Conservation (phyloP, 1,140 invertebrate species). For the Drosophila athabasca region DNA sequence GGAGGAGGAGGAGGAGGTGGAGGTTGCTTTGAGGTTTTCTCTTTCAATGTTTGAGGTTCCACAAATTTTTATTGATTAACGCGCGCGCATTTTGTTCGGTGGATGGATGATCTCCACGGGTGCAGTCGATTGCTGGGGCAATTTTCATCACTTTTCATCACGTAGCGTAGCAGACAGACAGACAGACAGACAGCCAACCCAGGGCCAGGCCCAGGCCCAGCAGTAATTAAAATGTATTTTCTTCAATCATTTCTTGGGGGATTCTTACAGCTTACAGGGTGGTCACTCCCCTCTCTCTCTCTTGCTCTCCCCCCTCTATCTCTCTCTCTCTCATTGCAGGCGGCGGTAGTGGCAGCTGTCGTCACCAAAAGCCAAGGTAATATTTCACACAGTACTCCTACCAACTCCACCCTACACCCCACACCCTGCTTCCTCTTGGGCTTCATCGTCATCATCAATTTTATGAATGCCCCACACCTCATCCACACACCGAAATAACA, state of each 20-base stretch:
- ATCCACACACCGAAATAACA: conserved; percentile 5
- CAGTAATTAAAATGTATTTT: conserved; percentile 79
- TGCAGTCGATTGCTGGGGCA: conserved; percentile 29
- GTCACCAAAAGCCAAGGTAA: conserved; percentile 50
- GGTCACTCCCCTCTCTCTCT: conserved; percentile 30
- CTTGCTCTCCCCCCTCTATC: neutral
- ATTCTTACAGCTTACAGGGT: conserved; percentile 46
- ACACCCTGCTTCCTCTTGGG: too few relatives aligned
- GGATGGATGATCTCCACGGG: conserved; percentile 11
- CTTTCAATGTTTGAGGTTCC: conserved; percentile 10
- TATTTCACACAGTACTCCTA: conserved; percentile 57
- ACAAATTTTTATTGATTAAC: conserved; percentile 73
- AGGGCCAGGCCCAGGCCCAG: neutral
- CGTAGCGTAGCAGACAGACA: too few relatives aligned
- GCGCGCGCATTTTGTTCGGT: conserved; percentile 50
- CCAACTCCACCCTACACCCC: too few relatives aligned
- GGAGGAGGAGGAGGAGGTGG: too few relatives aligned
- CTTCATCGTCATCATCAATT: conserved; percentile 66
- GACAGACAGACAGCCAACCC: neutral
- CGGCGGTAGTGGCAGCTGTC: conserved; percentile 53
- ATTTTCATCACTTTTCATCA: conserved; percentile 66
- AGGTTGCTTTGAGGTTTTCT: conserved; percentile 5
- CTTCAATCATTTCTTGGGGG: conserved; percentile 47
- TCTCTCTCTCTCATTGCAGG: neutral
- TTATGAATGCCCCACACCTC: conserved; percentile 33